Conservation (phyloP, 2,113 vertebrate species). For the Lamprotornis superbus region DNA sequence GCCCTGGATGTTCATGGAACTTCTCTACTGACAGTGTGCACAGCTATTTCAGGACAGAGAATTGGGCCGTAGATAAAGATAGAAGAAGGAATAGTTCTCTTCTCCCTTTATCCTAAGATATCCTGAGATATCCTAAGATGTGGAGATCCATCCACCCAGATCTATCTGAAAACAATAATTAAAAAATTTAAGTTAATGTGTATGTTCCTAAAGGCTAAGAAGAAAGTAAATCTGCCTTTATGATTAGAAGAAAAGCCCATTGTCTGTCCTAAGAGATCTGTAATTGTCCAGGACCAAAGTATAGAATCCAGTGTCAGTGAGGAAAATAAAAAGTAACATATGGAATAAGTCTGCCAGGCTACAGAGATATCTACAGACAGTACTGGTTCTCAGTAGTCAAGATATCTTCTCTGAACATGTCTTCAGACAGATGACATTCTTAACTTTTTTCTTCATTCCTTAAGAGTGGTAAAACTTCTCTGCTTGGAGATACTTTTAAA, state of each 20-base stretch:
- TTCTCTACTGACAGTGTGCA: neutral
- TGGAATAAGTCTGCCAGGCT: neutral
- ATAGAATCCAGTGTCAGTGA: neutral
- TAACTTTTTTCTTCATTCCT: neutral
- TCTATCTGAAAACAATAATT: neutral
- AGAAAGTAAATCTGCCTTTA: neutral
- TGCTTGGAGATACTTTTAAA: neutral
- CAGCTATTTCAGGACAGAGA: neutral
- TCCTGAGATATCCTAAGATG: neutral
- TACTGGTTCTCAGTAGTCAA: neutral
- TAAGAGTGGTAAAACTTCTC: neutral
- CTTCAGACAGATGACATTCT: neutral
- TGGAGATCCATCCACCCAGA: neutral
- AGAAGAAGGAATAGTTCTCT: neutral
- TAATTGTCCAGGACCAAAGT: neutral
- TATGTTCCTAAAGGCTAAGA: neutral
- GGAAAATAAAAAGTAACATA: neutral
- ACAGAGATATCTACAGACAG: neutral
- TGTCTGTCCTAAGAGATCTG: neutral
- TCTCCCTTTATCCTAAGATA: neutral
- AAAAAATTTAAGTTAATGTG: accelerated
- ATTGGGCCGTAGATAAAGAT: accelerated
- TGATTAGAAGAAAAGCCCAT: neutral
- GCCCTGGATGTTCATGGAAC: neutral
- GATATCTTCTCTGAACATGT: neutral